Evolutionary conservation across 2,888 invertebrate genomes (phyloP).

Genomic region (Apotomis turbidana): DNA sequence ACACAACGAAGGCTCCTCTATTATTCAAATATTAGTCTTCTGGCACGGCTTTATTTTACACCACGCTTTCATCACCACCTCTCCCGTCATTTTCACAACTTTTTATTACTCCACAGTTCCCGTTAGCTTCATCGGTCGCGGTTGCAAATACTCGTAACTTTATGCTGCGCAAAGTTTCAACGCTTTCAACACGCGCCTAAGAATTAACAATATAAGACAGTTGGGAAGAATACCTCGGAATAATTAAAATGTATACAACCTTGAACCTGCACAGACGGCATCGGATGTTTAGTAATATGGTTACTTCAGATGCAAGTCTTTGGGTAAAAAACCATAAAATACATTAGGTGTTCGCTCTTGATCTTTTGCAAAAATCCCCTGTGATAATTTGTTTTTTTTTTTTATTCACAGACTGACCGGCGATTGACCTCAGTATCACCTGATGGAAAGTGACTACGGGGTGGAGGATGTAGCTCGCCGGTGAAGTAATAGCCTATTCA

Average conservation of each 20-base stretch:
- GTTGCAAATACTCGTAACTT: slow-evolving; percentile 23
- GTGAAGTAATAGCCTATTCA: too few species aligned
- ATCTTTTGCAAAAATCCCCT: too few species aligned
- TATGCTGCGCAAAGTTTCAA: slow-evolving; percentile 7
- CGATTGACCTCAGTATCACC: too few species aligned
- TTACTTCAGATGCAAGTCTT: too few species aligned
- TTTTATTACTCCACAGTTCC: slow-evolving; percentile 35
- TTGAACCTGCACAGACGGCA: too few species aligned
- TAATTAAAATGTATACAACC: neutral
- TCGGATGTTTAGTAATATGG: too few species aligned
- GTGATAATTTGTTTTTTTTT: too few species aligned
- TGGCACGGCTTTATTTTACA: slow-evolving; percentile 52
- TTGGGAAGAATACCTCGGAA: neutral
- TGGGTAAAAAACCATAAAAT: too few species aligned
- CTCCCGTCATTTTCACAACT: slow-evolving; percentile 32
- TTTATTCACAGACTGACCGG: too few species aligned
- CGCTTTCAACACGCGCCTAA: neutral
- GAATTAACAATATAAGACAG: neutral
- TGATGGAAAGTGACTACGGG: too few species aligned
- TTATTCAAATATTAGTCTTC: slow-evolving; percentile 56
- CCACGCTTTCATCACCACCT: slow-evolving; percentile 38
- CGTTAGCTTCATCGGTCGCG: slow-evolving; percentile 26
- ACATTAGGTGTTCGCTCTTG: too few species aligned
- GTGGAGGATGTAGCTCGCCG: too few species aligned
- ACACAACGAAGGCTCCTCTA: slow-evolving; percentile 44